Base-by-base conservation (phyloP, 2,888 invertebrate species). In the Apamea monoglypha region DNA sequence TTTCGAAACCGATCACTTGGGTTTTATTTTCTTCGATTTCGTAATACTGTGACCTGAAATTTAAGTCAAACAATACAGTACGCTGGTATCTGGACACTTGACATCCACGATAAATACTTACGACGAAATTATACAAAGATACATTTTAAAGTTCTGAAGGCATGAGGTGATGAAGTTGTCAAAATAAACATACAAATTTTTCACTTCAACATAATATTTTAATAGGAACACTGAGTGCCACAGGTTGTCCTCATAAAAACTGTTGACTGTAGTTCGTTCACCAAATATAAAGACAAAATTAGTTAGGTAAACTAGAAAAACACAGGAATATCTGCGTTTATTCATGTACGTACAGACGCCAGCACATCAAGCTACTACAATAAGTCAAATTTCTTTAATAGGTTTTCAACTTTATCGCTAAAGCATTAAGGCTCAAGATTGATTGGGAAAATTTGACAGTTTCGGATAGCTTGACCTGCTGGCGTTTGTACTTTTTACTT, bases 21-120 rank as follows among this genome's bases (percentile, higher is more conserved):
- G 18, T 74, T 80, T 53, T 61, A 64, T 80, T 72, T 66, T 66
- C 2, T 71, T 59, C 21, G 16, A 21, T 75, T 29, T 66, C 25
- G 63, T 78, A 74, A 85, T 53, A 73, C 83, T 47, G 44, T 76
- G 82, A 77, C 63, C 76, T 71, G 71, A 53, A 67, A 74, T 63
- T 61, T 1, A 36, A 77, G n/a, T 73, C 5, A 47, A 67, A 63
- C n/a, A 59, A 63, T 40, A 47, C 36, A 50, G 16, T 69, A 21
- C 18, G 8, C 8, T 56, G 0, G 47, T 1, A 6, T 47, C 16
- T 18, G 12, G 40, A 50, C 16, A 77, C 8, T 25, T 53, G 32
- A 16, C 7, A 25, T 67, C 0, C 40, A 36, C 2, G 36, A 1
- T 29, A 67, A 76, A 82, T 67, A 53, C 47, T 44, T 50, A 18